Base-by-base conservation (phyloP, 23 tunicate species). In the Styela plicata region DNA sequence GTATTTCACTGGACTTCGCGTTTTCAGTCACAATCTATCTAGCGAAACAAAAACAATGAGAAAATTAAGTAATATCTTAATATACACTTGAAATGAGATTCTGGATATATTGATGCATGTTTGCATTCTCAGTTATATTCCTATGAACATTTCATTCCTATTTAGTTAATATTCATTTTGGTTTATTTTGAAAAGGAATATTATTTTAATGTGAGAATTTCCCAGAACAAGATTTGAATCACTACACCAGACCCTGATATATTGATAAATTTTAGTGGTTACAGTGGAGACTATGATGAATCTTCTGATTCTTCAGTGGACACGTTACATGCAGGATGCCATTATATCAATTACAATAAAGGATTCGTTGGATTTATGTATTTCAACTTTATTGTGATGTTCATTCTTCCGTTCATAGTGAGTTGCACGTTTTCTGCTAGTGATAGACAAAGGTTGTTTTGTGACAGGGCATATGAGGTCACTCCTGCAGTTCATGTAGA, bases 341-440 rank as follows among this genome's bases (percentile, higher is more conserved):
- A 80, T 13, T 89, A 89, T 67, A 36, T 76, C 68, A 29, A 79
- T 26, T n/a, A 63, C 2, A 73, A 85, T 36, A 10, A 3, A 2
- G 85, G 85, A 20, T 89, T 84, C 82, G 73, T 22, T 2, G 80
- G 27, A 17, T 84, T 89, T 29, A 57, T 84, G 34, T 33, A 20
- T 16, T 84, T 73, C 78, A 89, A 89, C 78, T 89, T 89, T 68
- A 33, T 80, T 28, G 88, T 74, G 29, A 84, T 89, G 88, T 89
- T 84, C 63, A 24, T 89, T 20, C 27, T 85, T 2, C 94, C 94
- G 0, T 53, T 89, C 5, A 53, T 80, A 5, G 94, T 89, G 80
- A 89, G 94, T 44, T 29, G 57, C 13, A 44, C 7, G 57, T 44
- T 44, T n/a, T n/a, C n/a, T n/a, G n/a, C n/a, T n/a, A n/a, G n/a